A percentile compares a stretch with the other conserved stretches of the same genome.
These are phyloP conservation scores for Malacoctenus gilli DNA, from an alignment of 2,797 vertebrate species.

Conservation along the genomic window DNA sequence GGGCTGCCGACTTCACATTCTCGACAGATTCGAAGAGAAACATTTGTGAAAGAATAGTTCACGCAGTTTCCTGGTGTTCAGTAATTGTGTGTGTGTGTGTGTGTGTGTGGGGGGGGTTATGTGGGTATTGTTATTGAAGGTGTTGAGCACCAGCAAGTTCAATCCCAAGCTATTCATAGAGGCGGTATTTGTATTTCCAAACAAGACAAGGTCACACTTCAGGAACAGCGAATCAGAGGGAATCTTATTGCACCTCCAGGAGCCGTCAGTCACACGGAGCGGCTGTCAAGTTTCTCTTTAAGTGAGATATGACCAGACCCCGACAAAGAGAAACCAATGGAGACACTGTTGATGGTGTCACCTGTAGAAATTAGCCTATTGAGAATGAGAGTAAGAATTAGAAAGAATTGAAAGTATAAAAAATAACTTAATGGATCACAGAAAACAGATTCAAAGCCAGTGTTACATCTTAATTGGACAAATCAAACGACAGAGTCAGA, in stretches of 20 bases:
- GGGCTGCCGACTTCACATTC: too few species aligned
- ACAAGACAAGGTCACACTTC: constrained; percentile 39
- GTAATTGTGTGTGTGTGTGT: constrained; percentile 1
- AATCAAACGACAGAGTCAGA: too few species aligned
- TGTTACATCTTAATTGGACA: too few species aligned
- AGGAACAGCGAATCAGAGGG: constrained; percentile 20
- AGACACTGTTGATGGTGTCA: too few species aligned
- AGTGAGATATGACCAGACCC: neutral
- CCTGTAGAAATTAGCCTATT: too few species aligned
- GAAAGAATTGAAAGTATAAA: too few species aligned
- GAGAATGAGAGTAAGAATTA: too few species aligned
- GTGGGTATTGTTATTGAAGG: constrained; percentile 20
- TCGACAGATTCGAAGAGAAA: constrained; percentile 15
- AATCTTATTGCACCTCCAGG: constrained; percentile 16
- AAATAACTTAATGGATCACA: too few species aligned
- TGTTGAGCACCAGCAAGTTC: constrained; percentile 32
- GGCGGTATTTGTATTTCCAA: constrained; percentile 28
- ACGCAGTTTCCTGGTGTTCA: neutral
- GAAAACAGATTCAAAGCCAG: too few species aligned
- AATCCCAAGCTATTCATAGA: constrained; percentile 49
- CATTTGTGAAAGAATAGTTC: neutral
- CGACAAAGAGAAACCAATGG: neutral
- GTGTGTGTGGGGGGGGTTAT: neutral
- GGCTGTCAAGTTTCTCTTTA: neutral
- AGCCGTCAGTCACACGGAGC: neutral